These are phyloP conservation scores for Amphipyra tragopoginis DNA, from an alignment of 2,888 invertebrate genomes.

Conservation along the genomic window DNA sequence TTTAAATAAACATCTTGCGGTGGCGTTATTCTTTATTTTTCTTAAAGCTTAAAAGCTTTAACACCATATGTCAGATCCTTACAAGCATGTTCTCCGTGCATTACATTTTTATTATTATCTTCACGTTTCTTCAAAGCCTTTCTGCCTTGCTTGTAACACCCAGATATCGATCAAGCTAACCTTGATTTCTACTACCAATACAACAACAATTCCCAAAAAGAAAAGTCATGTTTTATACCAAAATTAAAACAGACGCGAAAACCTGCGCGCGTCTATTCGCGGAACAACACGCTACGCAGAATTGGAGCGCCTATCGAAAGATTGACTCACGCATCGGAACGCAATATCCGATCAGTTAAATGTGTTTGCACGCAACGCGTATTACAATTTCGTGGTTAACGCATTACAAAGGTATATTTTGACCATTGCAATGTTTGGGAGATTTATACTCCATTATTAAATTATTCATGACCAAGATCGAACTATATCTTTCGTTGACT, in stretches of 20 bases:
- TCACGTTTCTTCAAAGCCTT: not conserved
- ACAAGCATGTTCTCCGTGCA: not conserved
- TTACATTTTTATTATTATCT: not conserved
- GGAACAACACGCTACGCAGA: conserved; percentile 69
- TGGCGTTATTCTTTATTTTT: not conserved
- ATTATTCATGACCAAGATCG: not conserved
- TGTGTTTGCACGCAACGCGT: conserved; percentile 57
- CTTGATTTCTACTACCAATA: conserved; percentile 12
- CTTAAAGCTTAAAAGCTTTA: not conserved
- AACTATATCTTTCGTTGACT: not conserved
- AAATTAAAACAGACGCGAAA: conserved; percentile 49
- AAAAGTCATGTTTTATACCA: conserved; percentile 26
- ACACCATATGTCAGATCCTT: not conserved
- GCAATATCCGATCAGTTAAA: conserved; percentile 68
- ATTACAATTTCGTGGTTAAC: conserved; percentile 49
- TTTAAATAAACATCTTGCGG: conserved; percentile 42
- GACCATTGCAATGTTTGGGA: conserved; percentile 17
- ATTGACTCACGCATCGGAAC: conserved; percentile 76
- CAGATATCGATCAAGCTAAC: not conserved
- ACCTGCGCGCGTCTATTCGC: conserved; percentile 64
- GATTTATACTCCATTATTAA: not conserved
- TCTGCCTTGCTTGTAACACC: not conserved
- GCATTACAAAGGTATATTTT: conserved; percentile 45
- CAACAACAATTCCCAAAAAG: conserved; percentile 26
- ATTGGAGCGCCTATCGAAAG: conserved; percentile 73